Evolutionary conservation across 2,888 invertebrate genomes (phyloP).

Genomic region (Oegoconia quadripuncta): DNA sequence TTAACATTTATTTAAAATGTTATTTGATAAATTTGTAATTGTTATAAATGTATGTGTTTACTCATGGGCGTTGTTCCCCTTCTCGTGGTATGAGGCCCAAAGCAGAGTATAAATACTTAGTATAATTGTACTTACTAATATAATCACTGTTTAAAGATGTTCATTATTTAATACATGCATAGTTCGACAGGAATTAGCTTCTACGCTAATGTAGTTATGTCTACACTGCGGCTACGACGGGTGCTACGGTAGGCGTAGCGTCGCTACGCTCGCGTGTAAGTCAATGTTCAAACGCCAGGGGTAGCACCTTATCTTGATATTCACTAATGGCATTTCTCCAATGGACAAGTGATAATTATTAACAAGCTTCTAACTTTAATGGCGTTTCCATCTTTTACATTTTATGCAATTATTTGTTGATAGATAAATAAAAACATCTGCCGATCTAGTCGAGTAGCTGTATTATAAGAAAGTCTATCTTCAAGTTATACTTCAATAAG

Average conservation of each 20-base stretch:
- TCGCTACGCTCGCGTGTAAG: constrained; percentile 10
- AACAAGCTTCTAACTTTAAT: no score
- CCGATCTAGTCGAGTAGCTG: constrained; percentile 16
- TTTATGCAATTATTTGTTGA: background rate
- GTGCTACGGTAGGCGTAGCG: constrained; percentile 8
- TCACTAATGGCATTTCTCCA: constrained; percentile 12
- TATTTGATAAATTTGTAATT: no score
- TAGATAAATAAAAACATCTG: constrained; percentile 30
- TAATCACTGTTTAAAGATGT: background rate
- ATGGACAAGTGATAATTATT: no score
- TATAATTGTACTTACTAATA: no score
- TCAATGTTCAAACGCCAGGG: constrained; percentile 15
- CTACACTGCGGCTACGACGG: constrained; percentile 1
- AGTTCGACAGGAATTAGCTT: background rate
- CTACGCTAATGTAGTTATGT: background rate
- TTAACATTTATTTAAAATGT: no score
- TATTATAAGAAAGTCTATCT: no score
- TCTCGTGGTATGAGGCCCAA: no score
- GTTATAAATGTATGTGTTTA: no score
- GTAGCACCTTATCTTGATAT: constrained; percentile 12
- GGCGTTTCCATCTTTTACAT: background rate
- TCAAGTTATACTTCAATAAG: no score
- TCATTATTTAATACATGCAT: no score
- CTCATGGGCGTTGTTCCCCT: no score
- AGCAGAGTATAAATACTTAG: no score